phyloP scores from a whole-genome alignment of 2,888 invertebrate genomes.

The Pachydiplax longipennis region DNA sequence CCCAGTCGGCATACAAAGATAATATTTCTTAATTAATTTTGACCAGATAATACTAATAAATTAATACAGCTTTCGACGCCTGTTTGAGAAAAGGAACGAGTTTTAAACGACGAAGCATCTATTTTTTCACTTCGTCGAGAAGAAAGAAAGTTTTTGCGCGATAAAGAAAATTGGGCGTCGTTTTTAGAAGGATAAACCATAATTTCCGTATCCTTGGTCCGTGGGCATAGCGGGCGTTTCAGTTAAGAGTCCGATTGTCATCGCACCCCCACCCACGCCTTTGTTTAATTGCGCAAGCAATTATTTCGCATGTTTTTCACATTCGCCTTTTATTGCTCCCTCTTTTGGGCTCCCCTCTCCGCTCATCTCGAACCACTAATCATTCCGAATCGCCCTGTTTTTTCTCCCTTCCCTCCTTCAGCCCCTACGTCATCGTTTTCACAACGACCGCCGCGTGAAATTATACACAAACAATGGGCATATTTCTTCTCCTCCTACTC shows the following conservation, averaged over 20 bases:
- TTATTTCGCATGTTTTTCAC: slow-evolving; percentile 27
- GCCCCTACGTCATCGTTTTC: slow-evolving; percentile 41
- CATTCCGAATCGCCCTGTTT: slow-evolving; percentile 5
- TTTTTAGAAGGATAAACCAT: not conserved
- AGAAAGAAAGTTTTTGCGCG: not conserved
- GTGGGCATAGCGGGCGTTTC: not conserved
- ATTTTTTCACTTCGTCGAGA: not conserved
- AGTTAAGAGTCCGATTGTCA: not conserved
- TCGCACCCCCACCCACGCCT: not conserved
- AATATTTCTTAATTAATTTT: too few relatives aligned
- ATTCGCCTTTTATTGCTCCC: slow-evolving; percentile 12
- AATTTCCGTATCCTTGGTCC: not conserved
- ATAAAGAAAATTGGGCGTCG: not conserved
- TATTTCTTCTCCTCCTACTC: slow-evolving; percentile 26
- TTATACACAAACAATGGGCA: slow-evolving; percentile 45
- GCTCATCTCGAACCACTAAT: slow-evolving; percentile 38
- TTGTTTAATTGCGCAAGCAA: slow-evolving; percentile 23
- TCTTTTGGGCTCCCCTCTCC: not conserved
- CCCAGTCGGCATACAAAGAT: too few relatives aligned
- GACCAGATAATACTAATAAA: too few relatives aligned
- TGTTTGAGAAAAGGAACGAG: not conserved
- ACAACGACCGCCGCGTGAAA: slow-evolving; percentile 35
- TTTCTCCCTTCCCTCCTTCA: not conserved
- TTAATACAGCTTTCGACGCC: too few relatives aligned
- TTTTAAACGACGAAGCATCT: not conserved